Evolutionary conservation across 2,888 invertebrate species (phyloP), one percentile per base, ranked within the genome.

Genomic region (Cerastoderma edule): DNA sequence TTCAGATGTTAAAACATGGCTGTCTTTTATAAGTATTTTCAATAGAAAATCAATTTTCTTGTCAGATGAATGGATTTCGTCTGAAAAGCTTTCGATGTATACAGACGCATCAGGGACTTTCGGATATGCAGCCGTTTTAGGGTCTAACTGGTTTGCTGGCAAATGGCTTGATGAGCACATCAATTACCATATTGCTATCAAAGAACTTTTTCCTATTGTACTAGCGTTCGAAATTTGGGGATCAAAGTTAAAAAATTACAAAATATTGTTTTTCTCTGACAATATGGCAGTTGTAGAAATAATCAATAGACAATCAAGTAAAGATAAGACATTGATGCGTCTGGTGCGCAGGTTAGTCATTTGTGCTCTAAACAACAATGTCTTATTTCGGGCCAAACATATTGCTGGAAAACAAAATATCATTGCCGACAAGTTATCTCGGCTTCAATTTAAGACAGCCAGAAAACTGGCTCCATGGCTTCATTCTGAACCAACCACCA

Each of bases 31-130:
- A 27, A 0, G 22, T 0, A 16, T 32, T 8, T 77, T 77, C 53
- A 83, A 80, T 74, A 79, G 80, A 1, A 67, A 65, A 64, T 75
- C 65, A 8, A 67, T 72, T 44, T 81, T 79, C 66, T 57, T 81
- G 8, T 24, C 39, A 56, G 75, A 80, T 32, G 22, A 46, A 22
- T 78, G 73, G 73, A 0, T 67, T 2, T 32, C 60, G 6, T 57
- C 73, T 2, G 66, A 73, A 10, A 13, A 30, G 3, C 22, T 78
- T 0, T 1, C 53, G 10, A 30, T 78, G 32, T 54, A 66, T n/a
- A 73, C 77, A 13, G 76, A 77, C 72, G 72, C 76, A 22, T 63
- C 78, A 24, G 60, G 67, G 2, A 48, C 70, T 2, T 4, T 69
- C 13, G 78, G 78, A 5, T 78, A 35, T 64, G 73, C 73, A n/a